Conservation (phyloP, 2,113 vertebrate genomes). For the Thalassarche chlororhynchos region DNA sequence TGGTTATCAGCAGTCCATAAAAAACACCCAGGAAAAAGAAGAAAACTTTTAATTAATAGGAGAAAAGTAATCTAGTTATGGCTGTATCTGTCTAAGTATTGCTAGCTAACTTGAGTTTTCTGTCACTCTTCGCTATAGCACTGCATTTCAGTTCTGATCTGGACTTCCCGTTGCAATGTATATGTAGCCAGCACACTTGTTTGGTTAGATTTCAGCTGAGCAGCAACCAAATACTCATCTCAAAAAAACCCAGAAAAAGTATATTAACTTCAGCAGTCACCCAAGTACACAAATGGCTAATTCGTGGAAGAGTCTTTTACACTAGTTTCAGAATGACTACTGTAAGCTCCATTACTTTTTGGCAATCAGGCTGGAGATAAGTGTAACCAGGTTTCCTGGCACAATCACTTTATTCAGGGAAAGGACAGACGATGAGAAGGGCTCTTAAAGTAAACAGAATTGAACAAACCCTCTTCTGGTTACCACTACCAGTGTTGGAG, state of each 20-base stretch:
- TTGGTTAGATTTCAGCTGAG: neutral
- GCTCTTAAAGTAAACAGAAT: neutral
- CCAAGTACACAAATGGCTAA: neutral
- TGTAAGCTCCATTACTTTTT: neutral
- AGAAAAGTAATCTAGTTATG: neutral
- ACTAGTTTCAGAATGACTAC: slow-evolving; percentile 30
- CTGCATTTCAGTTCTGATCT: neutral
- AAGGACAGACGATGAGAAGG: neutral
- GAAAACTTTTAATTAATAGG: slow-evolving; percentile 25
- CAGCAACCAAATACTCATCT: neutral
- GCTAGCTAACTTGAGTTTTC: neutral
- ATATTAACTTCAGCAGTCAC: neutral
- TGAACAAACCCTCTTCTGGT: neutral
- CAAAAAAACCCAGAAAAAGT: neutral
- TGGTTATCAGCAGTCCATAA: neutral
- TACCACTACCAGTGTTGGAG: neutral
- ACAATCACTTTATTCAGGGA: neutral
- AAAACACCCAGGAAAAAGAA: neutral
- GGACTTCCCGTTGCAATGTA: neutral
- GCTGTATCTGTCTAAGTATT: neutral
- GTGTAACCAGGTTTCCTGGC: neutral
- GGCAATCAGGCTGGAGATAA: neutral
- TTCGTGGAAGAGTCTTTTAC: neutral
- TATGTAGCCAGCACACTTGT: neutral
- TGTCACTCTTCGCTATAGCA: neutral